Evolutionary conservation across 2,113 vertebrate species (phyloP).

Genomic region (Psilopogon haemacephalus): DNA sequence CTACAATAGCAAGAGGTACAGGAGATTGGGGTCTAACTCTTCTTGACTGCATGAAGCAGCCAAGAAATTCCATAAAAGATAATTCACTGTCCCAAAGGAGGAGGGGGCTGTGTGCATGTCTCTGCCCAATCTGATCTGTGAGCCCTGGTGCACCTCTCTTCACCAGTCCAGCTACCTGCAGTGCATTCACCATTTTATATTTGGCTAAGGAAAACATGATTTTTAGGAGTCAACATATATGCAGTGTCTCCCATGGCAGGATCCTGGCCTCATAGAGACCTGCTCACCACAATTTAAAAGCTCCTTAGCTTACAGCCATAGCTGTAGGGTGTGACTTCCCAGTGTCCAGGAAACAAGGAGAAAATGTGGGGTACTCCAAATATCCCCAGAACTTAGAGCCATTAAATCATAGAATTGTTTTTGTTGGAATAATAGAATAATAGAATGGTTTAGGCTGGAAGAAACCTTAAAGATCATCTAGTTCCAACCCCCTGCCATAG

Average conservation of each 20-base stretch:
- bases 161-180: not conserved
- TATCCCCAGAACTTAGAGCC: not conserved
- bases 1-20: not conserved
- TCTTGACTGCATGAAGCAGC: not conserved
- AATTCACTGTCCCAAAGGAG: not conserved
- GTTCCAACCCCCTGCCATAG: no score
- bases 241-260: not conserved
- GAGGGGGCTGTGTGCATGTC: not conserved
- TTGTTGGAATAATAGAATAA: no score
- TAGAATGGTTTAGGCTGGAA: no score
- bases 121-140: not conserved
- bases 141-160: not conserved
- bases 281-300: not conserved
- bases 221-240: accelerated
- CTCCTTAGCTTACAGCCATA: not conserved
- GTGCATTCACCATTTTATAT: not conserved
- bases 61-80: not conserved
- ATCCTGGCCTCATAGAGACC: not conserved
- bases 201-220: not conserved
- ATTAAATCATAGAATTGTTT: no score
- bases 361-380: not conserved
- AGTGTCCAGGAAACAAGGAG: not conserved
- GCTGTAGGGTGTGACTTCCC: not conserved
- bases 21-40: not conserved
- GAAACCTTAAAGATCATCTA: no score